Conservation (phyloP, 2,888 invertebrate species). For the Enchytraeus crypticus region DNA sequence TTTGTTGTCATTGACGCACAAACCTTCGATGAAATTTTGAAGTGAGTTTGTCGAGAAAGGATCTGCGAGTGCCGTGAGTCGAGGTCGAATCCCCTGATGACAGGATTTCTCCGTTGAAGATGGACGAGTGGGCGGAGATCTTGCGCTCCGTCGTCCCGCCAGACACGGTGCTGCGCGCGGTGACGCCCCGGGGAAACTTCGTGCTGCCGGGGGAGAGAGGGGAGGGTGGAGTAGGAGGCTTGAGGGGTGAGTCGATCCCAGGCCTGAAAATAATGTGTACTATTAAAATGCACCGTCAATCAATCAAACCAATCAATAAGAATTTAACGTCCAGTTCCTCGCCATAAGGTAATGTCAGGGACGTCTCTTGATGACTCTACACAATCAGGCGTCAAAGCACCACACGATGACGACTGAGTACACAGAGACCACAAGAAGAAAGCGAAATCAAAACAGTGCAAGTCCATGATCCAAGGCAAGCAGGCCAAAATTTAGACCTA, state of each 20-base stretch:
- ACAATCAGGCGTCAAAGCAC: too few relatives aligned
- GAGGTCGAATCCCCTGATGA: conserved; percentile 51
- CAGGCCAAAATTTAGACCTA: too few relatives aligned
- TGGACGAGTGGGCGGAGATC: conserved; percentile 39
- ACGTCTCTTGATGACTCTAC: too few relatives aligned
- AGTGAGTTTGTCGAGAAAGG: conserved; percentile 94
- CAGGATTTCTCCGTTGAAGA: conserved; percentile 47
- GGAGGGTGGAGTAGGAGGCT: conserved; percentile 4
- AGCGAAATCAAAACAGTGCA: too few relatives aligned
- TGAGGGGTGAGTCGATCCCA: background rate
- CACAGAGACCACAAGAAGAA: too few relatives aligned
- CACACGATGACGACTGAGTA: too few relatives aligned
- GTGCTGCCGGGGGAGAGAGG: conserved; percentile 4
- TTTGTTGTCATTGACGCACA: background rate
- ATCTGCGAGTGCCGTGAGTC: conserved; percentile 32
- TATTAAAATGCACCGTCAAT: too few relatives aligned
- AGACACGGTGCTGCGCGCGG: conserved; percentile 92
- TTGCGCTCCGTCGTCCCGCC: conserved; percentile 65
- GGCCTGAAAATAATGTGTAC: too few relatives aligned
- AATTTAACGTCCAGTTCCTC: too few relatives aligned
- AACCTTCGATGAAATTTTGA: conserved; percentile 95
- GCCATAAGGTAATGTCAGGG: too few relatives aligned
- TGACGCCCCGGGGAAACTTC: conserved; percentile 82
- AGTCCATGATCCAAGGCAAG: too few relatives aligned
- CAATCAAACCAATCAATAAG: too few relatives aligned